These are phyloP conservation scores for Hermetia illucens DNA, from an alignment of 1,140 invertebrate genomes.

Conservation along the genomic window DNA sequence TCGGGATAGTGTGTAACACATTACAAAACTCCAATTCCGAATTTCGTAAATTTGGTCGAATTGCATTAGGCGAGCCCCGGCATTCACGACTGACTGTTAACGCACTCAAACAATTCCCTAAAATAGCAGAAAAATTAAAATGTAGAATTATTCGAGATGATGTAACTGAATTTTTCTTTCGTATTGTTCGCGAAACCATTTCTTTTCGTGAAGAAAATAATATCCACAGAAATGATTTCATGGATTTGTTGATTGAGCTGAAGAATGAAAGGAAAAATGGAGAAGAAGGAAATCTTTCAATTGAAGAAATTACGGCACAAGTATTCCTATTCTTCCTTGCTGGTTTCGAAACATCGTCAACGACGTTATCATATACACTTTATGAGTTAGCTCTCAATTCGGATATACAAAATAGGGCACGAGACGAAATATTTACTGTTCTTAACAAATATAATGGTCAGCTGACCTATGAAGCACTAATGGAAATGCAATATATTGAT, in stretches of 20 bases:
- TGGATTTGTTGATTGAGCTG: conserved; percentile 33
- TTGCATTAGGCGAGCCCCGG: conserved; percentile 8
- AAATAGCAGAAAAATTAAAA: not conserved
- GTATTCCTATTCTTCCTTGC: too few relatives aligned
- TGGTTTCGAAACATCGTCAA: conserved; percentile 50
- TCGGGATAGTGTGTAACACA: conserved; percentile 36
- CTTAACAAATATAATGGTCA: conserved; percentile 30
- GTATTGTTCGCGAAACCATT: conserved; percentile 26
- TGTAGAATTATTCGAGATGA: conserved; percentile 11
- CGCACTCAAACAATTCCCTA: not conserved
- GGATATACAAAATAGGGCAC: conserved; percentile 39
- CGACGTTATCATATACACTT: conserved; percentile 35
- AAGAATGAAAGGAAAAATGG: conserved; percentile 27
- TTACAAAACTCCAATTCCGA: conserved; percentile 32
- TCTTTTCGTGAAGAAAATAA: conserved; percentile 30
- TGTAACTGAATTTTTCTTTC: conserved; percentile 29
- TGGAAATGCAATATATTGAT: conserved; percentile 42
- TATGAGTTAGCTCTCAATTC: conserved; percentile 43
- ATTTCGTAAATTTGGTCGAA: conserved; percentile 24
- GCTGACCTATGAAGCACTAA: conserved; percentile 38
- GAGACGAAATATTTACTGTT: conserved; percentile 39
- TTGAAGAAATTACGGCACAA: conserved; percentile 31
- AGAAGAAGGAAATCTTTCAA: conserved; percentile 5
- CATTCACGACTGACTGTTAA: not conserved
- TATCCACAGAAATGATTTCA: too few relatives aligned